These are phyloP conservation scores for Chionis minor DNA, from an alignment of 2,113 vertebrate genomes.

Conservation along the genomic window DNA sequence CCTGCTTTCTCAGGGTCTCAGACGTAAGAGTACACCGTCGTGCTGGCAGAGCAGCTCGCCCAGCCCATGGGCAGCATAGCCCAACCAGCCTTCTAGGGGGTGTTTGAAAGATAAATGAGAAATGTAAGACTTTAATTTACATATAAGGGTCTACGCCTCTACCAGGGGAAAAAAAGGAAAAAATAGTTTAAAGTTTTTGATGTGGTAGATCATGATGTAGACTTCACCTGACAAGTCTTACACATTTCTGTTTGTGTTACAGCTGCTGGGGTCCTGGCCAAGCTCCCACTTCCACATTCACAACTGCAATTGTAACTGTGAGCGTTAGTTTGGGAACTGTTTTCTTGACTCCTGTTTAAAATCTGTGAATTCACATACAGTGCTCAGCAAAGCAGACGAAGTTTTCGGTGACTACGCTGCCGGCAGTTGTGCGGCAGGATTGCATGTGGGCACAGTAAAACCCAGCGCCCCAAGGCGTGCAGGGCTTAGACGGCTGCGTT, in stretches of 20 bases:
- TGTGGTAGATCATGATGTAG: neutral
- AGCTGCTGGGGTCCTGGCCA: neutral
- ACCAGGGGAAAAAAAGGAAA: neutral
- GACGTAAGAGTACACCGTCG: accelerated
- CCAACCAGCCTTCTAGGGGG: neutral
- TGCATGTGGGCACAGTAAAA: neutral
- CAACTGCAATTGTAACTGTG: neutral
- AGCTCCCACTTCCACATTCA: neutral
- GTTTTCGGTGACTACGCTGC: neutral
- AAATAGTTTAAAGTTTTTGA: neutral
- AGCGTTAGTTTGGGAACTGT: neutral
- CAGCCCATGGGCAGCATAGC: neutral
- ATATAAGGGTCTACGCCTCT: neutral
- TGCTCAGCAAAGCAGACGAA: neutral
- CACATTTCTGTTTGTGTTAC: neutral
- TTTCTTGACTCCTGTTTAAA: neutral
- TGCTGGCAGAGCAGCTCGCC: neutral
- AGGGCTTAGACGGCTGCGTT: neutral
- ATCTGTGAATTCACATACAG: neutral
- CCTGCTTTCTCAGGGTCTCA: neutral
- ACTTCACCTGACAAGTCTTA: neutral
- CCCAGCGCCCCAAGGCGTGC: neutral
- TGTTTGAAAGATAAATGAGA: neutral
- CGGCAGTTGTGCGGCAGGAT: neutral
- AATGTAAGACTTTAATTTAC: neutral